Evolutionary conservation across 2,113 vertebrate genomes (phyloP).

Genomic region (Myodes glareolus): DNA sequence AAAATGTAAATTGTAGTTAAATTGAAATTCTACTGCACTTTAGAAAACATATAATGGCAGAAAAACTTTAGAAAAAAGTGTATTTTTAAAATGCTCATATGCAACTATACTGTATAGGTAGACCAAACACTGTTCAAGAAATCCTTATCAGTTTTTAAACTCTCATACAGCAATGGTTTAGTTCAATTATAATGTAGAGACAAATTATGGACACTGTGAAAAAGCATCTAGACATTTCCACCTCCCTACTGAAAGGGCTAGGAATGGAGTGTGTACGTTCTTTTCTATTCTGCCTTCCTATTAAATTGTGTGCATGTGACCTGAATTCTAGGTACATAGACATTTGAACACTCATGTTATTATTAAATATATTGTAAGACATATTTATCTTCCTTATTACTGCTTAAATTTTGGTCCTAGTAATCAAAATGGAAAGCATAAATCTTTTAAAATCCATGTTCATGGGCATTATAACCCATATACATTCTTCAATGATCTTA

Average conservation of each 20-base stretch:
- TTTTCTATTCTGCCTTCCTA: neutral
- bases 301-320: neutral
- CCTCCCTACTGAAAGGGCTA: neutral
- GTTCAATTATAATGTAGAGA: neutral
- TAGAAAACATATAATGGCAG: neutral
- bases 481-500: neutral
- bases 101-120: conserved; percentile 42
- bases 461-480: neutral
- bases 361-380: neutral
- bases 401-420: neutral
- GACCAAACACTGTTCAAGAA: neutral
- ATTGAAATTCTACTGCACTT: conserved; percentile 17
- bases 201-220: neutral
- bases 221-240: neutral
- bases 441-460: neutral
- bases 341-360: neutral
- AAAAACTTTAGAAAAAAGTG: conserved; percentile 17
- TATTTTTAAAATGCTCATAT: conserved; percentile 60
- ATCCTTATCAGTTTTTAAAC: neutral
- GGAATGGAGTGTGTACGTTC: rapidly evolving
- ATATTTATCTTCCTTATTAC: neutral
- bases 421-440: neutral
- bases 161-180: neutral
- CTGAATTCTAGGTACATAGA: neutral
- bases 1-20: conserved; percentile 37